Percentiles rank a stretch among this genome's conserved stretches.
Evolutionary conservation across 2,113 vertebrate genomes (phyloP).

Genomic region (Terrapene triunguis): DNA sequence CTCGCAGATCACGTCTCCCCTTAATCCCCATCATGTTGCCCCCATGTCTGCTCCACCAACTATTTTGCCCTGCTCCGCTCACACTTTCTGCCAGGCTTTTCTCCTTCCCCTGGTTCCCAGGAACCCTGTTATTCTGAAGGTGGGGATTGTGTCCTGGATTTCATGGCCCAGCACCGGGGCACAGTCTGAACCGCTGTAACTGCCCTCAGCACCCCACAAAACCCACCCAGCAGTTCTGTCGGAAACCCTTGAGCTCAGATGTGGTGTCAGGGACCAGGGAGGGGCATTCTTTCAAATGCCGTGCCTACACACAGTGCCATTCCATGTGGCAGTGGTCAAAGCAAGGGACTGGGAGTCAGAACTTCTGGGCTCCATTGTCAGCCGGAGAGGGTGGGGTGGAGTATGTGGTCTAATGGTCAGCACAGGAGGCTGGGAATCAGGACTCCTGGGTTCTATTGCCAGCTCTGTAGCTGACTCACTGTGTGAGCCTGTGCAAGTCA

Average conservation of each 20-base stretch:
- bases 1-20: slow-evolving; percentile 43
- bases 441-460: not conserved
- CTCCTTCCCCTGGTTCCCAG: not conserved
- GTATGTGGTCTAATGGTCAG: not conserved
- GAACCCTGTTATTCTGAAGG: not conserved
- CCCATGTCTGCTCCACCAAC: not conserved
- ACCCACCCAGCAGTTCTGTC: not conserved
- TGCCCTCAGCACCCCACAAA: not conserved
- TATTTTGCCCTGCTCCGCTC: slow-evolving; percentile 53
- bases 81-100: not conserved
- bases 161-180: not conserved
- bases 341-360: not conserved
- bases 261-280: not conserved
- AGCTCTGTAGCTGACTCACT: not conserved
- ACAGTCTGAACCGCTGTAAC: not conserved
- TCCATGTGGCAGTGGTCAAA: not conserved
- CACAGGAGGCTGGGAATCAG: not conserved
- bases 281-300: accelerated
- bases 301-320: not conserved
- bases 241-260: not conserved
- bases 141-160: not conserved
- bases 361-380: not conserved
- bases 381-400: not conserved
- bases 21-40: not conserved
- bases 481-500: not conserved